These are phyloP conservation scores for Cacatua alba DNA, from an alignment of 2,113 vertebrate genomes.

Conservation along the genomic window DNA sequence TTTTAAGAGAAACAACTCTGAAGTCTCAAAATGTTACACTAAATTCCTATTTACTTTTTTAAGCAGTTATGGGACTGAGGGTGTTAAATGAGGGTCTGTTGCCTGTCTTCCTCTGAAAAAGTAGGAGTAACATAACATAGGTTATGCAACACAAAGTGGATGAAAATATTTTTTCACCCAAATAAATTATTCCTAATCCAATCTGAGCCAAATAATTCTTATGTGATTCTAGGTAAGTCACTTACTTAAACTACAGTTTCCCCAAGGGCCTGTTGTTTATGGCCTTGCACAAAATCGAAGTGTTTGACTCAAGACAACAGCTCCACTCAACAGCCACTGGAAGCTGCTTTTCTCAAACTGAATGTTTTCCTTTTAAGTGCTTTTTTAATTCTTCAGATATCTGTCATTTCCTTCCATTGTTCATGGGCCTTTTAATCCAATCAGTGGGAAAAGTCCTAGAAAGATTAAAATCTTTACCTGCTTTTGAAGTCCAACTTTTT, in stretches of 20 bases:
- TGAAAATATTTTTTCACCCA: background rate
- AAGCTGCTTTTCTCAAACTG: background rate
- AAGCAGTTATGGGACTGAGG: background rate
- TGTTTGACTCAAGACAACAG: background rate
- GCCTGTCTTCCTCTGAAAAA: background rate
- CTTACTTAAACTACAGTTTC: background rate
- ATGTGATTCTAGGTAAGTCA: background rate
- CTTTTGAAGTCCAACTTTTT: background rate
- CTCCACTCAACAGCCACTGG: background rate
- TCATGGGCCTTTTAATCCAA: background rate
- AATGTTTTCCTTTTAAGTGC: background rate
- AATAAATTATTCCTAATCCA: background rate
- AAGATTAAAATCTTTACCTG: slow-evolving; percentile 23
- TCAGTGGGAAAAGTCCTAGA: background rate
- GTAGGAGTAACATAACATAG: background rate
- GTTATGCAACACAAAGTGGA: background rate
- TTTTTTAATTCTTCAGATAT: background rate
- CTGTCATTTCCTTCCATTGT: background rate
- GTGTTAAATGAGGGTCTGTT: background rate
- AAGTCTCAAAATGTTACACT: background rate
- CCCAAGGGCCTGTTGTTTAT: background rate
- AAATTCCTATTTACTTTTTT: background rate
- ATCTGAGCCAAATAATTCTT: background rate
- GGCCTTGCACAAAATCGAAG: background rate
- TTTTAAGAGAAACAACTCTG: background rate